Conservation (phyloP, 2,888 invertebrate species). For the Mantis religiosa region DNA sequence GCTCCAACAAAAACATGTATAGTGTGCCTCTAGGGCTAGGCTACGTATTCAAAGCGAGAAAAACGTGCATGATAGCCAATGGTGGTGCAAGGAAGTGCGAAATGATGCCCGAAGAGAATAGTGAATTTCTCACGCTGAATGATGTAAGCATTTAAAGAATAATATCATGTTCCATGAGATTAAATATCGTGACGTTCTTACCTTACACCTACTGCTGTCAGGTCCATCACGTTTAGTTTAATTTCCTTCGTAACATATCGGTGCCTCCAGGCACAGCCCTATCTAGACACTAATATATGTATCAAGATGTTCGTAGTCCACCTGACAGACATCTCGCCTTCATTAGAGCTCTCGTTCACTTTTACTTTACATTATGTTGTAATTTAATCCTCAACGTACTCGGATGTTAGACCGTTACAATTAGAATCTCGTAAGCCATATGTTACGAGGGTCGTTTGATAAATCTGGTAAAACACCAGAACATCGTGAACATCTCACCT, state of each 20-base stretch:
- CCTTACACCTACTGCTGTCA: background rate
- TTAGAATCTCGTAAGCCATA: too few relatives aligned
- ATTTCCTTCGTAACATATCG: background rate
- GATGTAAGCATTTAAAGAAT: background rate
- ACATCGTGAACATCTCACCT: too few relatives aligned
- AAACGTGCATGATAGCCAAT: background rate
- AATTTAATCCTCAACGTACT: too few relatives aligned
- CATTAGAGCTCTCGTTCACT: too few relatives aligned
- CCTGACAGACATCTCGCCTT: too few relatives aligned
- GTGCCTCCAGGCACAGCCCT: background rate
- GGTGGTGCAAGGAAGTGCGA: background rate
- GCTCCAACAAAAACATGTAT: background rate
- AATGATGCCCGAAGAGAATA: background rate
- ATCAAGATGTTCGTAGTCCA: background rate
- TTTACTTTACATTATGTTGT: too few relatives aligned
- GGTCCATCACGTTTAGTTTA: background rate
- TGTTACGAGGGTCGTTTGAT: too few relatives aligned
- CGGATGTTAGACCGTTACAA: too few relatives aligned
- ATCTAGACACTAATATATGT: background rate
- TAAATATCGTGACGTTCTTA: background rate
- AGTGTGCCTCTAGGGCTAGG: background rate
- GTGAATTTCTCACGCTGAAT: background rate
- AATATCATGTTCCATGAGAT: background rate
- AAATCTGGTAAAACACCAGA: too few relatives aligned
- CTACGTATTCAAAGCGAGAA: background rate